Percentiles rank a stretch among this genome's conserved stretches.
Evolutionary conservation across 2,797 vertebrate species (phyloP).

Genomic region (Okamejei kenojei): DNA sequence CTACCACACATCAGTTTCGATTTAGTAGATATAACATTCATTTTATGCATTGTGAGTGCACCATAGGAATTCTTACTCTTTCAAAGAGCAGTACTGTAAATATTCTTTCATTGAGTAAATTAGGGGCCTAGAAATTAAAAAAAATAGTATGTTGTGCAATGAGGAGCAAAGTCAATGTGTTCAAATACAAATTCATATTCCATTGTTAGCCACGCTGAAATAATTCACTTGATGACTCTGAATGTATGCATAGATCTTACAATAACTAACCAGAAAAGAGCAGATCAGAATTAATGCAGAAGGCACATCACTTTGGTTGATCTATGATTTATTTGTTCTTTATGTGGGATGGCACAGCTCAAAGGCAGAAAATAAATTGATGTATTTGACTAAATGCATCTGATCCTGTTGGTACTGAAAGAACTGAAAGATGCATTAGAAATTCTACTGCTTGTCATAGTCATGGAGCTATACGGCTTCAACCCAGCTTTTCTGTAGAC

Average conservation of each 20-base stretch:
- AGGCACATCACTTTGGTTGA: not conserved
- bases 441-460: not conserved
- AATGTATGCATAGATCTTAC: not conserved
- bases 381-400: constrained; percentile 10
- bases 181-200: not conserved
- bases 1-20: not conserved
- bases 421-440: not conserved
- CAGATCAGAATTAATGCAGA: not conserved
- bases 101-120: not conserved
- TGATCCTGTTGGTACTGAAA: not conserved
- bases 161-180: not conserved
- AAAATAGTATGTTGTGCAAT: not conserved
- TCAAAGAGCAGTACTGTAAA: not conserved
- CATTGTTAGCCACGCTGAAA: not conserved
- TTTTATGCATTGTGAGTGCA: not conserved
- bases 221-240: not conserved
- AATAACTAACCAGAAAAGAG: not conserved
- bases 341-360: not conserved
- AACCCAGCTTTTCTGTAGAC: not conserved
- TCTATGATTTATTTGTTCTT: not conserved
- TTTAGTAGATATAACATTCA: not conserved
- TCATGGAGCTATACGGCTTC: not conserved
- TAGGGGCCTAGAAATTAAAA: too few species aligned
- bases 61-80: not conserved
- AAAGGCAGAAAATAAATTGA: not conserved